A percentile compares a stretch with the other conserved stretches of the same genome.
phyloP scores from a whole-genome alignment of 92 coral and sea anemone species.

The Desmophyllum pertusum region DNA sequence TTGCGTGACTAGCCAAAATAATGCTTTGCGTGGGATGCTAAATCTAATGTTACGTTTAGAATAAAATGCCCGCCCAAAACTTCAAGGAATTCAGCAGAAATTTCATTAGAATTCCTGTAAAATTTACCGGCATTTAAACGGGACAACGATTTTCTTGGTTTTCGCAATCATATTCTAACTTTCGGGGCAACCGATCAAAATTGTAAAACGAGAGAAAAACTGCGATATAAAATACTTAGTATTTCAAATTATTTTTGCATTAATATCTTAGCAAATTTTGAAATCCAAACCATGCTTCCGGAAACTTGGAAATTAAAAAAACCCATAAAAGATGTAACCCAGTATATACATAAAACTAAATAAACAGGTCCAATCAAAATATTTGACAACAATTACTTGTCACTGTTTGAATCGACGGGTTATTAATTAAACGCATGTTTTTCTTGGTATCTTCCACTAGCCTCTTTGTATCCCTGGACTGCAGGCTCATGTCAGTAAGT shows the following conservation, averaged over 20 bases:
- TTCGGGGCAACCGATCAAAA: not conserved
- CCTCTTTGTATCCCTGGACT: constrained; percentile 37
- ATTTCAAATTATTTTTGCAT: not conserved
- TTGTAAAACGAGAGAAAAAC: not conserved
- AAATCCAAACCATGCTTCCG: constrained; percentile 4
- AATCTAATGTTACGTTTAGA: no score
- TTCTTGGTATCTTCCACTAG: constrained; percentile 54
- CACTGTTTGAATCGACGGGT: constrained; percentile 68
- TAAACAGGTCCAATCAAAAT: constrained; percentile 47
- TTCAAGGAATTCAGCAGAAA: no score
- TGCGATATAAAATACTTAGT: not conserved
- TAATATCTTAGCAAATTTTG: not conserved
- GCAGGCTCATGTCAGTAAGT: constrained; percentile 75
- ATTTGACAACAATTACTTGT: constrained; percentile 96
- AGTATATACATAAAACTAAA: not conserved
- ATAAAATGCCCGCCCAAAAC: not conserved
- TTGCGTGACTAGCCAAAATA: not conserved
- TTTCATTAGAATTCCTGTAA: not conserved
- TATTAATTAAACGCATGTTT: constrained; percentile 60
- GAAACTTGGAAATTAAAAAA: constrained; percentile 22
- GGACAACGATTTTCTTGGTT: no score
- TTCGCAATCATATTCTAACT: no score
- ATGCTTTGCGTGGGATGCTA: not conserved
- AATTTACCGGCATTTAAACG: not conserved
- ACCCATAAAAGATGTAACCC: not conserved